These are phyloP conservation scores for Pseudomyrmex pallidus DNA, from an alignment of 1,140 invertebrate species.

Conservation along the genomic window DNA sequence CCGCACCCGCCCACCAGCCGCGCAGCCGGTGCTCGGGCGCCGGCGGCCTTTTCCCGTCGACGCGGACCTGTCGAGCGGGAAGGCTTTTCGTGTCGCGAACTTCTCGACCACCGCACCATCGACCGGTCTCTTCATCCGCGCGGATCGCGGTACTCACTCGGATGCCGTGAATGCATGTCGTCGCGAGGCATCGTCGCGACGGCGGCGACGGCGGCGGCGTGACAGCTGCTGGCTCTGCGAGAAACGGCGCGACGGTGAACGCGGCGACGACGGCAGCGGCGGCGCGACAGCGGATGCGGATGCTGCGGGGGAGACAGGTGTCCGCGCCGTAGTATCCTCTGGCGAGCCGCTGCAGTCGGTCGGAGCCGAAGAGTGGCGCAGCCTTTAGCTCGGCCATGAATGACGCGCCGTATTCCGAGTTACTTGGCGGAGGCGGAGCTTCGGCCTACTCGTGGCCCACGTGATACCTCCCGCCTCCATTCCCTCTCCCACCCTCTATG, in stretches of 20 bases:
- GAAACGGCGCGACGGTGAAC: constrained; percentile 50
- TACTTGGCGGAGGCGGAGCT: constrained; percentile 82
- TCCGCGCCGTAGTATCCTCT: constrained; percentile 68
- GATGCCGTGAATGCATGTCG: constrained; percentile 35
- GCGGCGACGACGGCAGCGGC: constrained; percentile 39
- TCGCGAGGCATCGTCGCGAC: constrained; percentile 31
- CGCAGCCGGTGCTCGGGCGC: background rate
- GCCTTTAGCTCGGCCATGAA: constrained; percentile 85
- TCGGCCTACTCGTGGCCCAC: constrained; percentile 77
- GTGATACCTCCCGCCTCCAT: constrained; percentile 80
- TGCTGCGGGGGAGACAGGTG: constrained; percentile 77
- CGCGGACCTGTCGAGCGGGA: constrained; percentile 24
- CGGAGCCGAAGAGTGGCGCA: constrained; percentile 79
- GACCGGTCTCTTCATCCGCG: constrained; percentile 43
- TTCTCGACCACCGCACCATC: constrained; percentile 36
- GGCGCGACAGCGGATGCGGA: constrained; percentile 61
- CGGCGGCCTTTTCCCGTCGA: constrained; percentile 43
- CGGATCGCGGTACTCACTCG: constrained; percentile 30
- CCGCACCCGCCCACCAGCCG: background rate
- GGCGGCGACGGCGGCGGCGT: constrained; percentile 47
- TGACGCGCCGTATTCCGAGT: constrained; percentile 80
- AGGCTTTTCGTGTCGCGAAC: constrained; percentile 15
- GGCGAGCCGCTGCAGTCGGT: constrained; percentile 77
- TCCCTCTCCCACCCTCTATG: constrained; percentile 65
- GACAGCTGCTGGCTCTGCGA: constrained; percentile 24